These are phyloP conservation scores for Aleiodes leptofemur DNA, from an alignment of 2,888 invertebrate genomes.

Conservation along the genomic window DNA sequence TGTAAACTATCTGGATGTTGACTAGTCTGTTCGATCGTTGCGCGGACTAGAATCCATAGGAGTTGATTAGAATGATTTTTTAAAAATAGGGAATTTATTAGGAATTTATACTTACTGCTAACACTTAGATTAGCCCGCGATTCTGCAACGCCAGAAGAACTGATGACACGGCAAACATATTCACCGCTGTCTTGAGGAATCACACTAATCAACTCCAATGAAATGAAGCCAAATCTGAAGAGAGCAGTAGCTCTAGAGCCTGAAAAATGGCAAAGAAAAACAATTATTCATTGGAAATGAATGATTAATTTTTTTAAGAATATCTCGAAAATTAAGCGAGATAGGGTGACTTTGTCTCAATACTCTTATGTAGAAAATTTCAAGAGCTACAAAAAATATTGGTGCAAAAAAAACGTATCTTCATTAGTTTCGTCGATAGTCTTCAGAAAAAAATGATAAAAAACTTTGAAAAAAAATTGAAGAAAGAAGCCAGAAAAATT, in stretches of 20 bases:
- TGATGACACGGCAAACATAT: conserved; percentile 91
- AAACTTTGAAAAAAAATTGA: too few relatives aligned
- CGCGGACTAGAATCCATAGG: conserved; percentile 77
- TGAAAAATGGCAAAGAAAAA: conserved; percentile 69
- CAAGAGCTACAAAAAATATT: too few relatives aligned
- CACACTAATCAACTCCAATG: conserved; percentile 92
- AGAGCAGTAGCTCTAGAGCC: conserved; percentile 96
- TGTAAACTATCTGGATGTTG: conserved; percentile 95
- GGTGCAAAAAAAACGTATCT: too few relatives aligned
- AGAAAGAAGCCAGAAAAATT: too few relatives aligned
- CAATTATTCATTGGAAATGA: too few relatives aligned
- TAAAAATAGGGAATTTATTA: not conserved
- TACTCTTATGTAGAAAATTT: too few relatives aligned
- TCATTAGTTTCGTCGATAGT: too few relatives aligned
- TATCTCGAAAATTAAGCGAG: not conserved
- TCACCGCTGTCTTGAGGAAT: conserved; percentile 92
- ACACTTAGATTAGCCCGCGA: conserved; percentile 89
- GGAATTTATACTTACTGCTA: conserved; percentile 75
- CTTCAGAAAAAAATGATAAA: too few relatives aligned
- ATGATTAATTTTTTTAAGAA: conserved; percentile 18
- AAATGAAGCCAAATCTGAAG: conserved; percentile 98
- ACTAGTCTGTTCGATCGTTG: conserved; percentile 90
- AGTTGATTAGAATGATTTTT: too few relatives aligned
- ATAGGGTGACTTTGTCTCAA: too few relatives aligned
- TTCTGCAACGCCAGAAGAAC: conserved; percentile 90